Base-by-base conservation (phyloP, 2,888 invertebrate genomes). In the Melipona bicolor region DNA sequence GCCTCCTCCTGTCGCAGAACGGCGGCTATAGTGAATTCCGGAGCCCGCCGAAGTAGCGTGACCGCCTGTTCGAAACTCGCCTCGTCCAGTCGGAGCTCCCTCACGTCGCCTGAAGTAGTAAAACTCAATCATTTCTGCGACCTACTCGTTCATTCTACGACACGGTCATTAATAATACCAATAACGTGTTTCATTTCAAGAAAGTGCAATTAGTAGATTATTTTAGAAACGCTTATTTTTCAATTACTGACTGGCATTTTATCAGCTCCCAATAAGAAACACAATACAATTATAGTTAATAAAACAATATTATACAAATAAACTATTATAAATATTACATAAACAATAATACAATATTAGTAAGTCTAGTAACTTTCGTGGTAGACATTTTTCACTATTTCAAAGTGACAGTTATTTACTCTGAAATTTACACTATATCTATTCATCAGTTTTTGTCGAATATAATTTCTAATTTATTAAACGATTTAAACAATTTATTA, bases 1-100 rank as follows among this genome's bases (percentile, higher is more conserved):
- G 96, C 96, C 90, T 96, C 96, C 94, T 97, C 97, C 95, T 98
- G 98, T 85, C 96, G 96, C 86, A 98, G 95, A 91, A 96, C 96
- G 79, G 97, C 97, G 90, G 97, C 96, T 93, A 98, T 95, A 84
- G 98, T 97, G 95, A 98, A 97, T 95, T 98, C 98, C 82, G 97
- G 96, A 91, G 97, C 97, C 93, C 96, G 95, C 85, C 96, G 96
- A 93, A 97, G 95, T 91, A 97, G 95, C 91, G 96, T 96, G 78
- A 96, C 96, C 82, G 97, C 97, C 91, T 96, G 96, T 93, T 96
- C 95, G 94, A 97, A 97, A 89, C 96, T 96, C 87, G 95, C 95
- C 90, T 97, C 96, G 90, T 96, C 97, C 93, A 97, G 95, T 95
- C 96, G 96, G 93, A 97, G 96, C 92, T 97, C 96, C 93, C 97